Percentiles rank a stretch among this genome's conserved stretches.
These are phyloP conservation scores for Protaetia brevitarsis DNA, from an alignment of 1,140 invertebrate genomes.

Conservation along the genomic window DNA sequence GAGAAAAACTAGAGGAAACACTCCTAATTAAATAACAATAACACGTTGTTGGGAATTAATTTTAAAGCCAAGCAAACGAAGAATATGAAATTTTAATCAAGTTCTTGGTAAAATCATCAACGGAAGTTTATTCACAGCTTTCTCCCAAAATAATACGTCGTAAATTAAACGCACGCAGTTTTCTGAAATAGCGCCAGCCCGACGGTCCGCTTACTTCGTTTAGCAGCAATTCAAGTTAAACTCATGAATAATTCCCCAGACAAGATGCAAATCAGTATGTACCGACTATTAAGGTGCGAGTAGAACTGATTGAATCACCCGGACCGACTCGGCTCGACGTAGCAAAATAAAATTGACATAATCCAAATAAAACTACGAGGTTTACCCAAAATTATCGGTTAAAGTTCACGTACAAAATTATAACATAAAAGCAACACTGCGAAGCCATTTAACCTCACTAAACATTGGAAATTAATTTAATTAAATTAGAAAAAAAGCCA, in stretches of 20 bases:
- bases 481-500: neutral
- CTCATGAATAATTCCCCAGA: neutral
- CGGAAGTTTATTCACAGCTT: neutral
- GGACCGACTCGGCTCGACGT: neutral
- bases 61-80: no score
- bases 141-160: neutral
- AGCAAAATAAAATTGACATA: neutral
- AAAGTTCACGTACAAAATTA: neutral
- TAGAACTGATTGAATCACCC: neutral
- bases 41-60: no score
- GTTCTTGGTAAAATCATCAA: neutral
- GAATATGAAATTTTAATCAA: neutral
- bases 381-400: neutral
- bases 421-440: no score
- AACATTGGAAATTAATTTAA: no score
- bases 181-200: neutral
- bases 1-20: no score
- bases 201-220: neutral
- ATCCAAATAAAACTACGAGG: neutral
- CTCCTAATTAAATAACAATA: no score
- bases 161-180: neutral
- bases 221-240: neutral
- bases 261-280: neutral
- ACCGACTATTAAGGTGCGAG: neutral
- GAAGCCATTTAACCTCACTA: no score